These are phyloP conservation scores for Poeciliopsis occidentalis DNA, from an alignment of 2,113 vertebrate species.

Conservation along the genomic window DNA sequence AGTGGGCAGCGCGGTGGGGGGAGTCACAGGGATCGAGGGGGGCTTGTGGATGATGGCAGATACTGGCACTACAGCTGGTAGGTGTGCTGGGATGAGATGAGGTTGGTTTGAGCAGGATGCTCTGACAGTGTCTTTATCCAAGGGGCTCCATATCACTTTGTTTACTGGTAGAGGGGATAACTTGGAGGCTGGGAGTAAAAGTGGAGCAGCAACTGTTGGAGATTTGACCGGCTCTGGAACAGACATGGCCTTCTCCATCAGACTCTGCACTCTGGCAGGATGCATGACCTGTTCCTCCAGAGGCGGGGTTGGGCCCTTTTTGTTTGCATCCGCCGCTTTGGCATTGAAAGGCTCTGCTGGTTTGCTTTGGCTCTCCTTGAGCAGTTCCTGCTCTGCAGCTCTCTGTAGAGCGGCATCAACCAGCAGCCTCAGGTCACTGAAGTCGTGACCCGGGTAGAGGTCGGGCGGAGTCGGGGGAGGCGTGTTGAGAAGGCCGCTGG, in stretches of 20 bases:
- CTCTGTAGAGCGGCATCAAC: constrained; percentile 90
- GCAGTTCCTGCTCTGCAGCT: constrained; percentile 87
- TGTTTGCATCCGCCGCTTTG: constrained; percentile 13
- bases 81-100: constrained; percentile 22
- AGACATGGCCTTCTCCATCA: constrained; percentile 72
- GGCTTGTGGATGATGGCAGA: constrained; percentile 57
- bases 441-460: constrained; percentile 87
- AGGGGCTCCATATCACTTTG: constrained; percentile 50
- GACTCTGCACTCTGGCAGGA: constrained; percentile 62
- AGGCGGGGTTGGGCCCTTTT: constrained; percentile 55
- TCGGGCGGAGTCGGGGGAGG: constrained; percentile 89
- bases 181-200: constrained; percentile 23
- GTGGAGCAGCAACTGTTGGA: constrained; percentile 19
- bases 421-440: constrained; percentile 91
- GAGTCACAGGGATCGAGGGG: constrained; percentile 14
- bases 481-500: constrained; percentile 88
- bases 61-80: constrained; percentile 40
- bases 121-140: constrained; percentile 49
- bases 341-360: constrained; percentile 16
- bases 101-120: constrained; percentile 41
- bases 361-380: constrained; percentile 44
- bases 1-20: constrained; percentile 1
- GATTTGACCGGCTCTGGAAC: constrained; percentile 20
- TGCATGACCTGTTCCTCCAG: constrained; percentile 70
- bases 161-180: constrained; percentile 33